Percentiles rank a stretch among this genome's conserved stretches.
Evolutionary conservation across 2,113 vertebrate species (phyloP).

Genomic region (Petrocephalus microphthalmus): DNA sequence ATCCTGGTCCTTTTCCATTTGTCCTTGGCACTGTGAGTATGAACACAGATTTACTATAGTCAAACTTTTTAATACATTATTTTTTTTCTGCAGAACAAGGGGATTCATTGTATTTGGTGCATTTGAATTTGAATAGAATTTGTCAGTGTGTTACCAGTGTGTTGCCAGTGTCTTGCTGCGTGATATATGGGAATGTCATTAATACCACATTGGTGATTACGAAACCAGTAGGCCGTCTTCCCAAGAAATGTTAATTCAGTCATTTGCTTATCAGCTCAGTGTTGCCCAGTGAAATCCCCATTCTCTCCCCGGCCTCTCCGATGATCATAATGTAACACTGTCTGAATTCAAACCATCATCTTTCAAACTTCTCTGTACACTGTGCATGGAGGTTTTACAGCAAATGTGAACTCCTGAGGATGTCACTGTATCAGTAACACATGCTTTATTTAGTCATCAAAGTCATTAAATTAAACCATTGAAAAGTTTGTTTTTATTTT

Average conservation of each 20-base stretch:
- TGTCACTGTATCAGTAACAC: not conserved
- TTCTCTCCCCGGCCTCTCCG: not conserved
- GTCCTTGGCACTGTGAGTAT: slow-evolving; percentile 44
- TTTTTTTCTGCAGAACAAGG: not conserved
- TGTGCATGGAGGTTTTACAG: not conserved
- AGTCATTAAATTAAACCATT: not conserved
- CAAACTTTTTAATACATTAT: not conserved
- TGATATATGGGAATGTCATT: not conserved
- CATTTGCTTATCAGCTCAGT: not conserved
- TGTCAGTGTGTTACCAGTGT: not conserved
- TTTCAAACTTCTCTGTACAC: not conserved
- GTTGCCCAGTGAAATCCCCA: not conserved
- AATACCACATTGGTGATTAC: not conserved
- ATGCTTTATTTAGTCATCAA: not conserved
- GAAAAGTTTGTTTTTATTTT: not conserved
- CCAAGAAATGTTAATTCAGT: not conserved
- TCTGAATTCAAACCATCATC: not conserved
- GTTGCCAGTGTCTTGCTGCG: not conserved
- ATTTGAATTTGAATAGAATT: not conserved
- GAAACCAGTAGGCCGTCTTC: not conserved
- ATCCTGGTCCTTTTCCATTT: slow-evolving; percentile 52
- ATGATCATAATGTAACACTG: not conserved
- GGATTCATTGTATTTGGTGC: not conserved
- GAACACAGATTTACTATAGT: not conserved
- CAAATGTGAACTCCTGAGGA: not conserved